Base-by-base conservation (phyloP, 2,888 invertebrate genomes). In the Plagodis dolabraria region DNA sequence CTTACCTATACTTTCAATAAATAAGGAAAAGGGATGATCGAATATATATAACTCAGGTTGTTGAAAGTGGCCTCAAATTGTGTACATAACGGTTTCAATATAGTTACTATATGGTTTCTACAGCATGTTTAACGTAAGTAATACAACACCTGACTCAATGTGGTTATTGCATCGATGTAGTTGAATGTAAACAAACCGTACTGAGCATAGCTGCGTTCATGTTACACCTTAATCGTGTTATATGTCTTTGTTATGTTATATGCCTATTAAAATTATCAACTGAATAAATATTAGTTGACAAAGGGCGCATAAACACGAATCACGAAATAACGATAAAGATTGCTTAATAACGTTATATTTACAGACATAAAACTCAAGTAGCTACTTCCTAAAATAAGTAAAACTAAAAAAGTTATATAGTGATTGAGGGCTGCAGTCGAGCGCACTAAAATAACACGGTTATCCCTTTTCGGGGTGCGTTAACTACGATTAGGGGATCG, bases 381-480 rank as follows among this genome's bases (percentile, higher is more conserved):
- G n/a, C 22, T 44, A 35, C 33, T 33, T 9, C 11, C 33, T 43
- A 34, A 47, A 35, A 51, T 45, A 53, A 11, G 48, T 48, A 36
- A 36, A 42, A 34, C 11, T 12, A 40, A 11, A 45, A 61, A 58
- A 59, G 49, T 47, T 61, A 61, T 65, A 57, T 58, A 56, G 42
- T 55, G 47, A 54, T 40, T 53, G 63, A 63, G 65, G 69, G 67
- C 67, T 61, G 65, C 62, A 65, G 79, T 71, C 74, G 72, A 67
- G 63, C 67, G 68, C 67, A 80, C 80, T 87, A 86, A 89, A 87
- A 87, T 86, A 87, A 84, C 82, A 77, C 76, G 71, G 64, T 69
- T 61, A 82, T 81, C 86, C 84, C 80, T 81, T 85, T 80, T 84
- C 81, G 85, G 91, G 88, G 91, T 87, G 87, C 82, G 82, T 72